These are phyloP conservation scores for Embidobia sp. DNA, from an alignment of 2,888 invertebrate genomes.

Conservation along the genomic window DNA sequence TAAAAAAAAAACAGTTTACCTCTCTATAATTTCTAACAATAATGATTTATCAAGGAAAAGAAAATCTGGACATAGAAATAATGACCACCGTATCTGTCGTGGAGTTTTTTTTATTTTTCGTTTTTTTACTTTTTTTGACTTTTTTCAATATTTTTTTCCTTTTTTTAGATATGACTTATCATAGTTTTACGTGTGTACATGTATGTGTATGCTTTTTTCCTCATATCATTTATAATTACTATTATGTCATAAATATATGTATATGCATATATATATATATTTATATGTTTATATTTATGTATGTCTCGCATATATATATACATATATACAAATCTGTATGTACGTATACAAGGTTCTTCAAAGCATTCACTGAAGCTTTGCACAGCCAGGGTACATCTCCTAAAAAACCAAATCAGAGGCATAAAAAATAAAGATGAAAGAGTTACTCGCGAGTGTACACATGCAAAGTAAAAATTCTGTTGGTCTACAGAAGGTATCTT, in stretches of 20 bases:
- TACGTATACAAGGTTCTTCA: no score
- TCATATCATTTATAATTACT: constrained; percentile 64
- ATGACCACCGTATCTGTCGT: constrained; percentile 71
- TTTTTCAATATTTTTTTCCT: constrained; percentile 70
- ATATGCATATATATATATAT: constrained; percentile 65
- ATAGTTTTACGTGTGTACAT: constrained; percentile 73
- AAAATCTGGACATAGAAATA: no score
- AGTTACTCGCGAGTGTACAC: no score
- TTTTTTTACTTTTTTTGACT: constrained; percentile 11
- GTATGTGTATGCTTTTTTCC: constrained; percentile 65
- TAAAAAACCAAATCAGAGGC: no score
- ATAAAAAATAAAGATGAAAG: no score
- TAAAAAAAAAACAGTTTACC: no score
- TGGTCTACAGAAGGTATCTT: no score
- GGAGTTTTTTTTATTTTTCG: constrained; percentile 72
- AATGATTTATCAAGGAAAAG: no score
- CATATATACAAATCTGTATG: constrained; percentile 59
- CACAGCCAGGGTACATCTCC: no score
- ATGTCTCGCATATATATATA: constrained; percentile 65
- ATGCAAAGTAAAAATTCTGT: no score
- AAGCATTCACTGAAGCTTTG: no score
- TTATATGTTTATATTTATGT: constrained; percentile 70
- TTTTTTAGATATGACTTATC: constrained; percentile 76
- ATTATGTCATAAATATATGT: constrained; percentile 70
- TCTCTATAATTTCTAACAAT: no score